A percentile compares a stretch with the other conserved stretches of the same genome.
phyloP scores from a whole-genome alignment of 2,797 vertebrate genomes.

The Percopsis omiscomaycus region DNA sequence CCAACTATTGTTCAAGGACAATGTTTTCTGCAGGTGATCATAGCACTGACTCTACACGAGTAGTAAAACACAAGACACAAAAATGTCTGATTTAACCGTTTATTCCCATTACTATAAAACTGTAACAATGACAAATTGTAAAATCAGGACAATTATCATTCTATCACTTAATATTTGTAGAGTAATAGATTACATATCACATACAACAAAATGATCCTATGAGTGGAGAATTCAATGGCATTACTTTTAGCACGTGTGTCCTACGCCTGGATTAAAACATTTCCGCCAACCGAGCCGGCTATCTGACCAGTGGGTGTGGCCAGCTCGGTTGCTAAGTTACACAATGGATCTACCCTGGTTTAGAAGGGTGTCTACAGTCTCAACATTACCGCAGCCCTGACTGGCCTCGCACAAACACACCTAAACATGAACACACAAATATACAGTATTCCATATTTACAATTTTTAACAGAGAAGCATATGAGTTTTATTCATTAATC shows the following conservation, averaged over 20 bases:
- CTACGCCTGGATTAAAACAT: constrained; percentile 70
- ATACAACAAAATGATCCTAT: constrained; percentile 57
- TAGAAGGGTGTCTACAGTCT: background rate
- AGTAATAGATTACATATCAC: constrained; percentile 46
- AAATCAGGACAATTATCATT: too few species aligned
- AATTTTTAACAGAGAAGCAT: too few species aligned
- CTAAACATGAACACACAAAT: background rate
- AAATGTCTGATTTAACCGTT: too few species aligned
- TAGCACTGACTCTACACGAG: too few species aligned
- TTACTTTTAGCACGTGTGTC: constrained; percentile 61
- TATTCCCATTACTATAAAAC: too few species aligned
- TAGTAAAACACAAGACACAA: too few species aligned
- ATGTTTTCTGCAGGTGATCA: too few species aligned
- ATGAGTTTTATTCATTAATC: too few species aligned
- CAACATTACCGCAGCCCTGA: constrained; percentile 2
- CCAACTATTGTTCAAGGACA: too few species aligned
- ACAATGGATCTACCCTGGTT: constrained; percentile 11
- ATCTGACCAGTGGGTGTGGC: constrained; percentile 35
- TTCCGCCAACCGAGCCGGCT: constrained; percentile 47
- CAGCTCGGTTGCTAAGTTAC: constrained; percentile 21
- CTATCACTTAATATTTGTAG: constrained; percentile 8
- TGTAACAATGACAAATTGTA: too few species aligned
- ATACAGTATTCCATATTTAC: too few species aligned
- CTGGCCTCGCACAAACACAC: background rate
- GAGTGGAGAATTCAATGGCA: constrained; percentile 64